Percentiles rank a stretch among this genome's conserved stretches.
phyloP scores from a whole-genome alignment of 2,113 vertebrate species.

The Enhydra lutris region DNA sequence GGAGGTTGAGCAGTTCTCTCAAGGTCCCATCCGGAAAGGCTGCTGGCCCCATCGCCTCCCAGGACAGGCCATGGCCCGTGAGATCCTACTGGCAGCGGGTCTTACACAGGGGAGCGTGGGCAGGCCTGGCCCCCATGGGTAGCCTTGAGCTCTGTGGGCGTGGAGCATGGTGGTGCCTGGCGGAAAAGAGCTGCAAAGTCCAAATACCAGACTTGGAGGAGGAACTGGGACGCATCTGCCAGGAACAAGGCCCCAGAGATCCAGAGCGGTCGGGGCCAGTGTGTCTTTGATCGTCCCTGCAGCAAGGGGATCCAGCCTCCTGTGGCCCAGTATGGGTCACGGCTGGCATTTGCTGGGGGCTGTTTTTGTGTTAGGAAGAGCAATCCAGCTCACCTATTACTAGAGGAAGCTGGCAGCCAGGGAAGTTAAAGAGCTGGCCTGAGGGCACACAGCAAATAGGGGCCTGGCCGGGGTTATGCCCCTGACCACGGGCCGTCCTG shows the following conservation, averaged over 20 bases:
- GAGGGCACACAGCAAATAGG: not conserved
- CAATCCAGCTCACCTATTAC: not conserved
- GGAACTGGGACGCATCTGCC: not conserved
- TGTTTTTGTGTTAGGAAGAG: not conserved
- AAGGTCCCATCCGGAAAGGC: not conserved
- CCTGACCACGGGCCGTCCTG: fast-evolving
- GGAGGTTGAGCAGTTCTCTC: not conserved
- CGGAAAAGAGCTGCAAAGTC: not conserved
- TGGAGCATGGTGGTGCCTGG: not conserved
- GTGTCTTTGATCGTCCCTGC: not conserved
- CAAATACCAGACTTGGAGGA: not conserved
- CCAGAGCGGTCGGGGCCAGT: not conserved
- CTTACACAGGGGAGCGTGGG: not conserved
- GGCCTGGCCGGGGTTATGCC: not conserved
- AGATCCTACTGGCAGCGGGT: not conserved
- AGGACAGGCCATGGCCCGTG: not conserved
- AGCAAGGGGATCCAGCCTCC: not conserved
- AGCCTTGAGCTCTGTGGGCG: not conserved
- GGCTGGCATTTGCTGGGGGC: not conserved
- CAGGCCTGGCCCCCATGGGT: too few species aligned
- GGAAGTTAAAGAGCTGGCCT: not conserved
- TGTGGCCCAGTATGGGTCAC: fast-evolving
- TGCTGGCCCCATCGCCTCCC: not conserved
- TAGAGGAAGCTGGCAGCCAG: not conserved
- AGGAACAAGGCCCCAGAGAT: not conserved